Conservation (phyloP, 2,888 invertebrate genomes). For the Pycnomerus fuliginosus region DNA sequence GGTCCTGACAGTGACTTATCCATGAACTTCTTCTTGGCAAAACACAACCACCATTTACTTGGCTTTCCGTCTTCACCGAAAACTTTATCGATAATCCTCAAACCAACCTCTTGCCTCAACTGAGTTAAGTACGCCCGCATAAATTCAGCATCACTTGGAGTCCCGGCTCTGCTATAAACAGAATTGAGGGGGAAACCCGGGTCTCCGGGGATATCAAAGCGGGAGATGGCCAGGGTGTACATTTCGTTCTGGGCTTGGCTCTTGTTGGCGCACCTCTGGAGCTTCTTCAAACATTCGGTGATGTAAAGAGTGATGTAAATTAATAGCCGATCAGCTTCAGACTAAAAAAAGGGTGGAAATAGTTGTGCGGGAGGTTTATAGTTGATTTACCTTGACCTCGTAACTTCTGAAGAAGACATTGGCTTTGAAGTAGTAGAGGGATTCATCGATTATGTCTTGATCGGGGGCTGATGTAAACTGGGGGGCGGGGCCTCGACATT, state of each 20-base stretch:
- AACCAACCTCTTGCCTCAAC: constrained; percentile 91
- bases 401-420: constrained; percentile 99
- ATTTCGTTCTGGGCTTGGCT: constrained; percentile 92
- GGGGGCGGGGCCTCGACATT: constrained; percentile 91
- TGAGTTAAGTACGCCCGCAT: constrained; percentile 94
- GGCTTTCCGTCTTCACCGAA: constrained; percentile 92
- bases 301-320: constrained; percentile 98
- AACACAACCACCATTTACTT: constrained; percentile 99
- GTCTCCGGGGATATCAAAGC: constrained; percentile 97
- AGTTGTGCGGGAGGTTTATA: background rate
- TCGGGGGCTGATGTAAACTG: constrained; percentile 62
- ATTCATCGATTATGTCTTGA: constrained; percentile 93
- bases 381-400: constrained; percentile 83
- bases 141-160: constrained; percentile 77
- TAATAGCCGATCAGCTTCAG: constrained; percentile 92
- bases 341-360: constrained; percentile 60
- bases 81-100: constrained; percentile 87
- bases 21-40: constrained; percentile 99
- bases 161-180: constrained; percentile 86
- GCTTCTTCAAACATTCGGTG: constrained; percentile 93
- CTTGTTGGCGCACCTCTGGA: constrained; percentile 89
- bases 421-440: constrained; percentile 95
- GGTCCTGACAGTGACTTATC: constrained; percentile 94
- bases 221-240: constrained; percentile 91
- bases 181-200: constrained; percentile 72